A percentile compares a stretch with the other conserved stretches of the same genome.
These are phyloP conservation scores for Amia ocellicauda DNA, from an alignment of 2,113 vertebrate genomes.

Conservation along the genomic window DNA sequence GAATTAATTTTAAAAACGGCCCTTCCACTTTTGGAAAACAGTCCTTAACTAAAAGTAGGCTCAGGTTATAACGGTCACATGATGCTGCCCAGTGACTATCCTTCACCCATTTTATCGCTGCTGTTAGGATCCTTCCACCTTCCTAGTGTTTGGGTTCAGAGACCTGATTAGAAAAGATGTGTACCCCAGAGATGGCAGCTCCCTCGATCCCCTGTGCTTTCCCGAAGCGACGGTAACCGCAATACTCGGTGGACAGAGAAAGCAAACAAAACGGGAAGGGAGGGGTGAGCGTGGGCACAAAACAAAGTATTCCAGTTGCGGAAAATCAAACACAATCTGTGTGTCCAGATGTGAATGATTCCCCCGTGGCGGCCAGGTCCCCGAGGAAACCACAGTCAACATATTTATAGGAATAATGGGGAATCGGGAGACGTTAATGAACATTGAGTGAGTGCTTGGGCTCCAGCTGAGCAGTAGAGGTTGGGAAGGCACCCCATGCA, in stretches of 20 bases:
- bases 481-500: background rate
- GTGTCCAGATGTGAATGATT: constrained; percentile 59
- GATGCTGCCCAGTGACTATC: background rate
- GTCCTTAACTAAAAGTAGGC: too few relatives aligned
- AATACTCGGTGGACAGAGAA: too few relatives aligned
- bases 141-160: background rate
- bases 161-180: background rate
- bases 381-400: constrained; percentile 23
- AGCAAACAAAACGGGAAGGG: constrained; percentile 22
- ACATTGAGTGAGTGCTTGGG: background rate
- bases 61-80: too few relatives aligned
- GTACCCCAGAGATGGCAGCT: constrained; percentile 38
- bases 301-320: constrained; percentile 54
- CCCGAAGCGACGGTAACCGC: too few relatives aligned
- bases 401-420: constrained; percentile 6
- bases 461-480: constrained; percentile 20
- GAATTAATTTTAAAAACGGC: too few relatives aligned
- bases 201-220: too few relatives aligned
- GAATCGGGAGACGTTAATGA: background rate
- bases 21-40: too few relatives aligned
- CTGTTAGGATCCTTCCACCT: background rate
- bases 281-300: background rate
- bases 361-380: constrained; percentile 17
- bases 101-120: background rate
- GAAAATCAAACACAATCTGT: constrained; percentile 68